Base-by-base conservation (phyloP, 2,797 vertebrate species). In the Anomalospiza imberbis region DNA sequence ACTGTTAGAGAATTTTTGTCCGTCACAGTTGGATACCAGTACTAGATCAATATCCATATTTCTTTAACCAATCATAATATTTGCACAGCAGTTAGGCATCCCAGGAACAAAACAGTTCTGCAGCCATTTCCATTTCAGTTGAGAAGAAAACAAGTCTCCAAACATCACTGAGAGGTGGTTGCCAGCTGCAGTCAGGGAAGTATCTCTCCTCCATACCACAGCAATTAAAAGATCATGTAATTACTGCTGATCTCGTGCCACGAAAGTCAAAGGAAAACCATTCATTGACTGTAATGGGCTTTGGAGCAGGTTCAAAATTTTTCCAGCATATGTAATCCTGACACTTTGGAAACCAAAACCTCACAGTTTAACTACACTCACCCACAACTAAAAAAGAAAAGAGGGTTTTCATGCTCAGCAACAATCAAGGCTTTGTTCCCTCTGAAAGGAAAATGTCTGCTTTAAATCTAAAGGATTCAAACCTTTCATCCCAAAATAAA, bases 161-260 rank as follows among this genome's bases (percentile, higher is more conserved):
- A 20, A 47, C 36, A 54, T 85, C 53, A 57, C 12, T 18, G 48
- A 82, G 76, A 90, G 45, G 10, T 17, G 45, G 16, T n/a, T 95
- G 88, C 85, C 93, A 96, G 76, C 75, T 88, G 82, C 80, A 93
- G 90, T 20, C 83, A 88, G 91, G 66, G 73, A 72, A 74, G 31
- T 61, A 74, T 54, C 65, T 54, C 81, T 71, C 54, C 89, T 91
- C 72, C 7, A 2, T 36, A 72, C 24, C 75, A 94, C 42, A 51
- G 82, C 85, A 96, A 94, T 96, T 96, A 95, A 91, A 94, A 95
- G 70, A 85, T 84, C 88, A 48, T 32, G 38, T 68, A 94, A 94
- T 95, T 95, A 85, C 7, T 58, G 77, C 2, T 95, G 92, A 87
- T 93, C 92, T 45, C 26, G 34, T 7, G 34, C 79, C 84, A 77